Evolutionary conservation across 2,797 vertebrate genomes (phyloP).

Genomic region (Nannoperca australis): DNA sequence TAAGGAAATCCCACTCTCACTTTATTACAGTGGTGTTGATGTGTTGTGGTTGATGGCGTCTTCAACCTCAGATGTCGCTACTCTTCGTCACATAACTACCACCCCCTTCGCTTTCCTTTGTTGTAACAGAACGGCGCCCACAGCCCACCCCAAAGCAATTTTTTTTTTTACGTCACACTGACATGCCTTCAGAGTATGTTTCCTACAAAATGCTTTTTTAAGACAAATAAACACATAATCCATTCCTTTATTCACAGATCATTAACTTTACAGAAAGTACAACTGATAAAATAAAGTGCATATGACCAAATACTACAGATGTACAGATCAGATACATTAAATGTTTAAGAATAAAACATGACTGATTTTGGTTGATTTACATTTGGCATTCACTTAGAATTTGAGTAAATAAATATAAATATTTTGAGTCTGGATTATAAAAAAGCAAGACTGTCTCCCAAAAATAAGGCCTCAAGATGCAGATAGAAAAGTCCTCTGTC

Average conservation of each 20-base stretch:
- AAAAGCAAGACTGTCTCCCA: slow-evolving; percentile 22
- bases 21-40: slow-evolving; percentile 13
- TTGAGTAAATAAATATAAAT: slow-evolving; percentile 29
- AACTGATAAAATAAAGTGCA: slow-evolving; percentile 57
- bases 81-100: slow-evolving; percentile 25
- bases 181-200: background rate
- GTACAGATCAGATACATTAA: slow-evolving; percentile 8
- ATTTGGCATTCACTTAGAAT: slow-evolving; percentile 58
- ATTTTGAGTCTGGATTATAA: slow-evolving; percentile 17
- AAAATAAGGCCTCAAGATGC: slow-evolving; percentile 54
- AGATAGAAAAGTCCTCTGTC: slow-evolving; percentile 5
- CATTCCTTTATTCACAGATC: slow-evolving; percentile 58
- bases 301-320: slow-evolving; percentile 35
- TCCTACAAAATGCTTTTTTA: background rate
- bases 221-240: background rate
- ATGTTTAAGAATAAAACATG: background rate
- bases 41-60: slow-evolving; percentile 1
- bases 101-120: slow-evolving; percentile 58
- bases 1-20: slow-evolving; percentile 65
- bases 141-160: slow-evolving; percentile 36
- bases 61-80: background rate
- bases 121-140: slow-evolving; percentile 36
- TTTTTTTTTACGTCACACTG: background rate
- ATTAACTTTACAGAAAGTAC: slow-evolving; percentile 29
- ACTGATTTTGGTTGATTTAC: slow-evolving; percentile 52